phyloP scores from a whole-genome alignment of 2,797 vertebrate genomes.

The Limnodromus scolopaceus region DNA sequence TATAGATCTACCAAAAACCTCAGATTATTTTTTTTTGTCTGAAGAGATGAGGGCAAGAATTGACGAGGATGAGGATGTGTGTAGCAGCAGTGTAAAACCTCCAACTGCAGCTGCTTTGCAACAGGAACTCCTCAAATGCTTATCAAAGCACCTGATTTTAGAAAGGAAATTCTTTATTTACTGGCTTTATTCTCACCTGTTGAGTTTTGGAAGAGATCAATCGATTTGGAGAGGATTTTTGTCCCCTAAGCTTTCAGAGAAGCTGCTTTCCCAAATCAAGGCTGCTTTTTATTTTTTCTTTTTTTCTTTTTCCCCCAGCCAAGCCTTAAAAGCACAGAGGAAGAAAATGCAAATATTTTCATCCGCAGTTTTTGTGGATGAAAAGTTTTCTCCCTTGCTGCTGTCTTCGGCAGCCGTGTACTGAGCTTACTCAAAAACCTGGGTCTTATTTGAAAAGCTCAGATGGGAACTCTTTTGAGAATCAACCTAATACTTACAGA shows the following conservation, averaged over 20 bases:
- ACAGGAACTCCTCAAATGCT: not conserved
- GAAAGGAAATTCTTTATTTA: rapidly evolving
- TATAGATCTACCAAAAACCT: not conserved
- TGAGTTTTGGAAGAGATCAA: not conserved
- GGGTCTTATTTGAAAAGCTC: not conserved
- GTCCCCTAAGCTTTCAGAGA: not conserved
- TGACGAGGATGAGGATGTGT: not conserved
- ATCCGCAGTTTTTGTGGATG: not conserved
- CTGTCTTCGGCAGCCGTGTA: not conserved
- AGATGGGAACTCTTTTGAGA: not conserved
- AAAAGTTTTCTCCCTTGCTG: not conserved
- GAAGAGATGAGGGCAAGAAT: not conserved
- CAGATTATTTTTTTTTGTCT: not conserved
- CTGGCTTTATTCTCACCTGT: not conserved
- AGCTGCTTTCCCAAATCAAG: not conserved
- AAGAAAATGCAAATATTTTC: not conserved
- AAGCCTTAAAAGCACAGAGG: not conserved
- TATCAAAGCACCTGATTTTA: not conserved
- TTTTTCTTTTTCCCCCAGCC: not conserved
- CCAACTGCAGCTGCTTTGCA: not conserved
- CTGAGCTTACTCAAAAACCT: not conserved
- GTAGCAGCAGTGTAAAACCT: not conserved
- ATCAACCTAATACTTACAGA: not conserved
- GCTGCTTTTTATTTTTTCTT: not conserved
- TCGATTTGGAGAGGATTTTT: rapidly evolving